Conservation (phyloP, 2,113 vertebrate species). For the human (Homo sapiens) region GRCh38 chr7:25143001-25143500, state of each 20-base stretch:
- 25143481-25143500: not conserved
- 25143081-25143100: not conserved
- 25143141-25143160: not conserved
- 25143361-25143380: constrained; percentile 15
- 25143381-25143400: not conserved
- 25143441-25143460: not conserved
- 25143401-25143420: not conserved
- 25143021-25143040: not conserved
- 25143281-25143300: not conserved
- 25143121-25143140: not conserved
- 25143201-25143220: not conserved
- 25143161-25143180: not conserved
- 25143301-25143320: not conserved
- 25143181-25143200: constrained; percentile 9
- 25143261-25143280: constrained; percentile 3
- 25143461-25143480: not conserved
- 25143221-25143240: constrained; percentile 9
- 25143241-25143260: constrained; percentile 25
- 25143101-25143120: not conserved
- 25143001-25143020: constrained; percentile 8
- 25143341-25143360: not conserved
- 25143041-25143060: not conserved
- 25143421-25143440: not conserved
- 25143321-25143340: not conserved
- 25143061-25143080: not conserved